Conservation (phyloP, 2,888 invertebrate species). For the Hesperia comma region DNA sequence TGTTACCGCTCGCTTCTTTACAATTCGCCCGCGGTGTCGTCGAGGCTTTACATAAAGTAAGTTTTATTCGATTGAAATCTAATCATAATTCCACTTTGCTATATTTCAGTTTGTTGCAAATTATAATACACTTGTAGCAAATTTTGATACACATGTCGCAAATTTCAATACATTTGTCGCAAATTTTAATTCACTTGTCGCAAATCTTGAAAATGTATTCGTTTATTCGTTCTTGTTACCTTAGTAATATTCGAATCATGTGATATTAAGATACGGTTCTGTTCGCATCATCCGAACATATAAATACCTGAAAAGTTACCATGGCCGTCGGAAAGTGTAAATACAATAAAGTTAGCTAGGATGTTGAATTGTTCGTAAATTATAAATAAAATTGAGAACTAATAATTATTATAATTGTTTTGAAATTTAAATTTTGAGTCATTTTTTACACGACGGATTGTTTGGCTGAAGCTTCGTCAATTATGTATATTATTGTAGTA, state of each 20-base stretch:
- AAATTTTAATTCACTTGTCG: background rate
- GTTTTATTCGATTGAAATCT: background rate
- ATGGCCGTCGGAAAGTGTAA: conserved; percentile 70
- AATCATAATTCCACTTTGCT: background rate
- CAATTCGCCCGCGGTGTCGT: conserved; percentile 1
- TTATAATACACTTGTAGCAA: background rate
- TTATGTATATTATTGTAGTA: conserved; percentile 27
- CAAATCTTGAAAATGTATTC: conserved; percentile 19
- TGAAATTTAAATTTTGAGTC: conserved; percentile 36
- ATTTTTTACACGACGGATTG: conserved; percentile 27
- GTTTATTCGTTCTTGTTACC: conserved; percentile 16
- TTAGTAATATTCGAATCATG: conserved; percentile 33
- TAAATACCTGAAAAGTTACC: conserved; percentile 58
- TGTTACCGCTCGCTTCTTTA: conserved; percentile 2
- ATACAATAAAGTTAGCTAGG: conserved; percentile 69
- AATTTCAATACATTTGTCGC: no score
- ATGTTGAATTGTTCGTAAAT: conserved; percentile 65
- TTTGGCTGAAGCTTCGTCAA: conserved; percentile 32
- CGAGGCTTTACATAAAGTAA: conserved; percentile 20
- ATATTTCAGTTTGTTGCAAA: conserved; percentile 1
- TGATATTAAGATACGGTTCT: conserved; percentile 32
- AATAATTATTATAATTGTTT: conserved; percentile 34
- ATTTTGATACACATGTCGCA: no score
- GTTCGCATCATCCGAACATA: conserved; percentile 26
- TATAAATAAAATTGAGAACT: conserved; percentile 35